Evolutionary conservation across 1,140 invertebrate genomes (phyloP).

Genomic region (Nebria ingens): DNA sequence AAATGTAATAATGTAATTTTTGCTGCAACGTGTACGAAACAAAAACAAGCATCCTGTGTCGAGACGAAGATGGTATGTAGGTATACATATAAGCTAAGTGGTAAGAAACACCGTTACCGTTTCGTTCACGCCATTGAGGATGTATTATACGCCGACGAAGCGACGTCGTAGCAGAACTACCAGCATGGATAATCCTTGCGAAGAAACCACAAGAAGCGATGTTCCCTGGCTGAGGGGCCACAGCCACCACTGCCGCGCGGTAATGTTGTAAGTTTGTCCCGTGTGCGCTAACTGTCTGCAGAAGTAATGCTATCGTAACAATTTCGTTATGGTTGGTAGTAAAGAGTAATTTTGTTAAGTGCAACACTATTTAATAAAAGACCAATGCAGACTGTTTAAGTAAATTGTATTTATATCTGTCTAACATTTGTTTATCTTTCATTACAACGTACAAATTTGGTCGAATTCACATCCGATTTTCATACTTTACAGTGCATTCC

Average conservation of each 20-base stretch:
- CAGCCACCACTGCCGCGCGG: not conserved
- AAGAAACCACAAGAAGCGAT: not conserved
- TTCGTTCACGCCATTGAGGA: slow-evolving; percentile 3
- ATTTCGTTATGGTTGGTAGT: slow-evolving; percentile 5
- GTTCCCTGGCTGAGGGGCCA: not conserved
- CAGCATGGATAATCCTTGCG: too few species aligned
- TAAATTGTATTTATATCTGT: not conserved
- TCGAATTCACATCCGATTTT: too few species aligned
- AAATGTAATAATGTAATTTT: too few species aligned
- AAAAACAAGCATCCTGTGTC: too few species aligned
- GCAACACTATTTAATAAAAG: slow-evolving; percentile 9
- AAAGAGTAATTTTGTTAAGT: slow-evolving; percentile 4
- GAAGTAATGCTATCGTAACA: slow-evolving; percentile 3
- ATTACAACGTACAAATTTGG: too few species aligned
- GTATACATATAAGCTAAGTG: too few species aligned
- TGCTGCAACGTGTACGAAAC: too few species aligned
- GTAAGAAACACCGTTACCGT: too few species aligned
- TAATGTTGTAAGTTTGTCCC: slow-evolving; percentile 2
- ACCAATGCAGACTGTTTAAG: not conserved
- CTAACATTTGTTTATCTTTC: not conserved
- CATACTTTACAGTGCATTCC: too few species aligned
- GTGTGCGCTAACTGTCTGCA: not conserved
- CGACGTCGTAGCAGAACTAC: too few species aligned
- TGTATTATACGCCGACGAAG: not conserved
- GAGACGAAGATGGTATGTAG: too few species aligned